A percentile compares a stretch with the other conserved stretches of the same genome.
These are phyloP conservation scores for Notoglanidium macrostoma DNA, from an alignment of 2,797 vertebrate species.

Conservation along the genomic window DNA sequence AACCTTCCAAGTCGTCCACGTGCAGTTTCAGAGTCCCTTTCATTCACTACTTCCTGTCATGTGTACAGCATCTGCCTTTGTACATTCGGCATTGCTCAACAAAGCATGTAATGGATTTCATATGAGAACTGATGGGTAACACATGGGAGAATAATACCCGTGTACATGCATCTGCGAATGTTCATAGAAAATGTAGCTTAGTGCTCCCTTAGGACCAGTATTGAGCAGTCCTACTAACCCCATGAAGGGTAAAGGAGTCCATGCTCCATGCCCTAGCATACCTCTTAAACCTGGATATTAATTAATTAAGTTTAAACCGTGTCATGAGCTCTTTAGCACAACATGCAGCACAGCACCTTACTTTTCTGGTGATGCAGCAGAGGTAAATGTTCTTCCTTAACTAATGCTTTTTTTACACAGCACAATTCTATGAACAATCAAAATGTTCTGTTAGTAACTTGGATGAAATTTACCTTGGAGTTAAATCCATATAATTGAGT, in stretches of 20 bases:
- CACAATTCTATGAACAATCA: neutral
- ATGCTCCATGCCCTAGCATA: neutral
- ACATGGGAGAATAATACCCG: neutral
- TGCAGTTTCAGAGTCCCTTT: neutral
- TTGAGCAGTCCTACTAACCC: too few relatives aligned
- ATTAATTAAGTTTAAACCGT: neutral
- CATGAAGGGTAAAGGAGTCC: too few relatives aligned
- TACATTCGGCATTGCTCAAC: neutral
- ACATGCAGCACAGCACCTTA: neutral
- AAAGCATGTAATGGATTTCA: neutral
- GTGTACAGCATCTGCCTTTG: neutral
- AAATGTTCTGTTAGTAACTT: neutral
- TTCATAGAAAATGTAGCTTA: neutral
- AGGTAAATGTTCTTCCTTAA: neutral
- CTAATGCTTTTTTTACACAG: neutral
- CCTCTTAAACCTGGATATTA: neutral
- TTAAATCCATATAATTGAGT: slow-evolving; percentile 9
- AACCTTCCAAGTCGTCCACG: neutral
- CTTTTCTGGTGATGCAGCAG: neutral
- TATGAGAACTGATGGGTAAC: neutral
- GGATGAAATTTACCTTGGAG: neutral
- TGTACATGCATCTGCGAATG: neutral
- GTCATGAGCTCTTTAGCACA: neutral
- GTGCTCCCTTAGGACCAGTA: too few relatives aligned
- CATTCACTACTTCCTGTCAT: neutral